Base-by-base conservation (phyloP, 92 coral and sea anemone species). In the Zoanthus sociatus region DNA sequence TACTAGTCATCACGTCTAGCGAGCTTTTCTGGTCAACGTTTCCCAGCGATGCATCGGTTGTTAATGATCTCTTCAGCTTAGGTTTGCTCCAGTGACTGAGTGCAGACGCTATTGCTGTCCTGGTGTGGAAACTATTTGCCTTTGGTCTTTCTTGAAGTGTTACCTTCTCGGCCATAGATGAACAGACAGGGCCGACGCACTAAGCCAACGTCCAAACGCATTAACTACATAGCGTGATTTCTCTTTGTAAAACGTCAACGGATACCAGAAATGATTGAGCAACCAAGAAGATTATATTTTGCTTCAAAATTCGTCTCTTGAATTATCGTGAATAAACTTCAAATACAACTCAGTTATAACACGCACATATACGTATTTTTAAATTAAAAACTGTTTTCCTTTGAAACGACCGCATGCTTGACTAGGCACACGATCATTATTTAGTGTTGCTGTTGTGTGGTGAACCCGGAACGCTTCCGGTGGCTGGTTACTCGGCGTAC, bases 101-200 rank as follows among this genome's bases (percentile, higher is more conserved):
- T 26, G 17, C 61, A 16, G 73, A 74, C 0, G 60, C 54, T 10
- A 26, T 8, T 1, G 55, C 85, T 13, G 85, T 44, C 30, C 30
- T 81, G 7, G 74, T 42, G 63, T 66, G 75, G 15, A 46, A 26
- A 4, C 74, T 70, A 48, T 81, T 81, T 20, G 73, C 63, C 66
- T 55, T 48, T 20, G 63, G 74, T 51, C 75, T 81, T 64, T 64
- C 58, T 46, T 66, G 85, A 14, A 64, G 15, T 13, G 85, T 20
- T 11, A 64, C 9, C 58, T n/a, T 81, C 21, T 81, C 85, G 32
- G 85, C 85, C 85, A 81, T 81, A 53, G 68, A 48, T 14, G 47
- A 18, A 45, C 9, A 8, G 16, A 42, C 60, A 18, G 53, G 47
- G 21, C 33, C 33, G 31, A 44, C 1, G 8, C 15, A 45, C 31